phyloP scores from a whole-genome alignment of 2,113 vertebrate species.

The Lethenteron reissneri region DNA sequence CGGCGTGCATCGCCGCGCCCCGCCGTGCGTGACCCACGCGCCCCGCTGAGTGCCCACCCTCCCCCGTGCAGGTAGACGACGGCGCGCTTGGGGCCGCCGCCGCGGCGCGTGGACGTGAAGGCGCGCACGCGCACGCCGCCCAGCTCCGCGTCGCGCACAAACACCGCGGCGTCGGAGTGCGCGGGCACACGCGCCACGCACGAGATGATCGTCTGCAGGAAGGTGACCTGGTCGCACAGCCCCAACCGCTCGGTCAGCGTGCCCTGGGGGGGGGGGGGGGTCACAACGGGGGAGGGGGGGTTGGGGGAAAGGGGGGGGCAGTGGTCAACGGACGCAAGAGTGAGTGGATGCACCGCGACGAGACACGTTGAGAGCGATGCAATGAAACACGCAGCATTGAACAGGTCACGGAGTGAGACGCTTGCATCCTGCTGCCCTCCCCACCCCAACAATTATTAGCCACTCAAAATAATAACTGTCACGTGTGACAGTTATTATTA shows the following conservation, averaged over 20 bases:
- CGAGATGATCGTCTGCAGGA: slow-evolving; percentile 40
- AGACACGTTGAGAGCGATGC: too few species aligned
- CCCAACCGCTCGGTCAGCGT: slow-evolving; percentile 44
- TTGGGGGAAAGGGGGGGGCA: too few species aligned
- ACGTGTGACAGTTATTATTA: too few species aligned
- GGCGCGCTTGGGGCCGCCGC: slow-evolving; percentile 29
- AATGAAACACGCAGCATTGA: too few species aligned
- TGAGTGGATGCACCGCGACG: too few species aligned
- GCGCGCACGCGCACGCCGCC: slow-evolving; percentile 49
- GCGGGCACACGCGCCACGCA: slow-evolving; percentile 38
- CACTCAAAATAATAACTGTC: too few species aligned
- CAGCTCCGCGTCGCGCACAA: slow-evolving; percentile 41
- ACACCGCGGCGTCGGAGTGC: slow-evolving; percentile 25
- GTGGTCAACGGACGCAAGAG: too few species aligned
- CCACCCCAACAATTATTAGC: too few species aligned
- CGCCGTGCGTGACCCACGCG: slow-evolving; percentile 32
- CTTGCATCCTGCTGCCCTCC: too few species aligned
- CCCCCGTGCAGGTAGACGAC: slow-evolving; percentile 75
- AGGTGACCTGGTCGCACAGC: slow-evolving; percentile 38
- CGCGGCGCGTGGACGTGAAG: slow-evolving; percentile 30
- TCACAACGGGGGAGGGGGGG: too few species aligned
- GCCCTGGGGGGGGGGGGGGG: slow-evolving; percentile 25
- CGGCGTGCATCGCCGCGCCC: not conserved
- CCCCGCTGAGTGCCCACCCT: slow-evolving; percentile 64
- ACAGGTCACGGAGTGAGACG: too few species aligned